Conservation (phyloP, 1,140 invertebrate genomes). For the Choristoneura fumiferana region DNA sequence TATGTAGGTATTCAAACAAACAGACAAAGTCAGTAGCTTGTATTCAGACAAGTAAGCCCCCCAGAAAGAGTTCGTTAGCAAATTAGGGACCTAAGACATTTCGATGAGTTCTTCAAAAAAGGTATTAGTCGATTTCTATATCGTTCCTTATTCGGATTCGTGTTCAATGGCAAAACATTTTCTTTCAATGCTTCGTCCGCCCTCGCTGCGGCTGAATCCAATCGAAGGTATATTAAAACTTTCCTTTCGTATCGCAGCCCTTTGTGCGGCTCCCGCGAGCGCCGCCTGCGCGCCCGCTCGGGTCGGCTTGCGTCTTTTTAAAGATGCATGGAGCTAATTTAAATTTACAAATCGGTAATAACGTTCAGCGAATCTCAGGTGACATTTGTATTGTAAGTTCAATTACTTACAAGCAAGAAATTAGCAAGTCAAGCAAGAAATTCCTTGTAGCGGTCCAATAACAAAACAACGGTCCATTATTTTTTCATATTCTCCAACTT, state of each 20-base stretch:
- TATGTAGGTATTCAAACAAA: no score
- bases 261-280: constrained; percentile 55
- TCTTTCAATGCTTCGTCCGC: constrained; percentile 49
- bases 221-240: constrained; percentile 76
- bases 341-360: constrained; percentile 32
- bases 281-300: constrained; percentile 33
- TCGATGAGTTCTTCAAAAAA: constrained; percentile 13
- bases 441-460: no score
- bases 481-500: no score
- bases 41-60: no score
- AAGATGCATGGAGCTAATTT: constrained; percentile 46
- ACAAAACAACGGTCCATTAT: no score
- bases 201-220: constrained; percentile 63
- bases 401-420: no score
- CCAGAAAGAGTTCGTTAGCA: not conserved
- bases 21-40: no score
- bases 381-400: no score
- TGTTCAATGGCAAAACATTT: constrained; percentile 63
- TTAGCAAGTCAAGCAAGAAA: no score
- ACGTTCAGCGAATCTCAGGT: not conserved
- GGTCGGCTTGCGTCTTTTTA: constrained; percentile 41
- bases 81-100: constrained; percentile 6
- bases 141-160: constrained; percentile 56
- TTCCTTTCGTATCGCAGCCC: constrained; percentile 60
- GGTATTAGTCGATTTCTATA: constrained; percentile 51